phyloP scores from a whole-genome alignment of 2,888 invertebrate genomes.

The Drosophila pullipes region DNA sequence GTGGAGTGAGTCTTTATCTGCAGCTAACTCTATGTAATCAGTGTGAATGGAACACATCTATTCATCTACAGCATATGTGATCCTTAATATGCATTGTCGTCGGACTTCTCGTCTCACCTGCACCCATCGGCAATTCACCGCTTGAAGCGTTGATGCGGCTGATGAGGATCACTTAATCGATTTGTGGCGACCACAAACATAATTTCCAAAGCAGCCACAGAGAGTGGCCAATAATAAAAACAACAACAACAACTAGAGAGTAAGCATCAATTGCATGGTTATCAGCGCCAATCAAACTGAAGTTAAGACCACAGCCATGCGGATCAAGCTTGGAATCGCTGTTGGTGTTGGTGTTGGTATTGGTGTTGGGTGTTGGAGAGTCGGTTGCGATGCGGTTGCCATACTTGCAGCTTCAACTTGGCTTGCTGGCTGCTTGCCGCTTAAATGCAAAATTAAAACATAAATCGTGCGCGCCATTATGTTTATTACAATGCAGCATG shows the following conservation, averaged over 20 bases:
- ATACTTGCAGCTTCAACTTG: constrained; percentile 8
- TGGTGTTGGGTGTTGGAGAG: neutral
- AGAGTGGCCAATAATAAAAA: neutral
- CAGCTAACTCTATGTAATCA: neutral
- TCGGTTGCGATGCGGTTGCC: constrained; percentile 8
- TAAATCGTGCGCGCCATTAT: constrained; percentile 83
- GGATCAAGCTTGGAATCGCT: constrained; percentile 7
- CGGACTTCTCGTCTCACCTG: constrained; percentile 20
- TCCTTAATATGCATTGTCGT: neutral
- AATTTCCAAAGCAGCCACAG: constrained; percentile 57
- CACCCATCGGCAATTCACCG: neutral
- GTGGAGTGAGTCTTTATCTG: neutral
- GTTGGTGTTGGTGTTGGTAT: neutral
- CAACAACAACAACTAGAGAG: constrained; percentile 32
- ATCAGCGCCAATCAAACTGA: constrained; percentile 79
- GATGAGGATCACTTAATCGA: constrained; percentile 82
- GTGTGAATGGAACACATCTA: constrained; percentile 24
- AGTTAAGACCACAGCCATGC: constrained; percentile 63
- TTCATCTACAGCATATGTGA: neutral
- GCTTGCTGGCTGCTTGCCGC: constrained; percentile 41
- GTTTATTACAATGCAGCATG: constrained; percentile 79
- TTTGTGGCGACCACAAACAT: constrained; percentile 74
- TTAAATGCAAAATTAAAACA: constrained; percentile 84
- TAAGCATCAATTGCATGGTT: constrained; percentile 73
- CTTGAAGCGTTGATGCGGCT: constrained; percentile 26